Percentiles rank a stretch among this genome's conserved stretches.
These are phyloP conservation scores for Symphodus melops DNA, from an alignment of 2,113 vertebrate genomes.

Conservation along the genomic window DNA sequence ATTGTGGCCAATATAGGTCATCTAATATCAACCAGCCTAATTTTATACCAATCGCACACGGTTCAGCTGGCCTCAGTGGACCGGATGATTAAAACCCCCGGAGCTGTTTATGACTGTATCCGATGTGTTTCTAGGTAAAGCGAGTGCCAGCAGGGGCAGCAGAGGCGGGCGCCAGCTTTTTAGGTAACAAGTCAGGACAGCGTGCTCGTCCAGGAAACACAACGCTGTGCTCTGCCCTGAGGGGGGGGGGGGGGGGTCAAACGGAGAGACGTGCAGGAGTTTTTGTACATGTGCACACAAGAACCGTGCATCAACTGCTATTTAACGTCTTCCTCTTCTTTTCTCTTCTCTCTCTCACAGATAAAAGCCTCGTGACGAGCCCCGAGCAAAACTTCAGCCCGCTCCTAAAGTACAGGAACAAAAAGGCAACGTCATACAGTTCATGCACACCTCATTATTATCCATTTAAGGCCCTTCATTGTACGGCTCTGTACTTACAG, in stretches of 20 bases:
- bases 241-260: too few relatives aligned
- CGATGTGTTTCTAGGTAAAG: conserved; percentile 36
- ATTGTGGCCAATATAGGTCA: conserved; percentile 19
- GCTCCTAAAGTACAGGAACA: conserved; percentile 33
- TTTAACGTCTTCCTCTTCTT: conserved; percentile 14
- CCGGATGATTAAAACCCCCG: conserved; percentile 35
- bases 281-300: conserved; percentile 54
- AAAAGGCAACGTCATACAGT: not conserved
- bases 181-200: conserved; percentile 54
- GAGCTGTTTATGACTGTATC: conserved; percentile 27
- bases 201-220: conserved; percentile 29
- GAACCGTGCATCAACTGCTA: conserved; percentile 42
- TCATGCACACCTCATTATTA: not conserved
- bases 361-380: conserved; percentile 41
- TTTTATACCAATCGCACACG: conserved; percentile 15
- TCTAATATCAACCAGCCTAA: conserved; percentile 20
- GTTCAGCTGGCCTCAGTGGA: conserved; percentile 26
- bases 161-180: conserved; percentile 10
- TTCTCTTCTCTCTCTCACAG: conserved; percentile 22
- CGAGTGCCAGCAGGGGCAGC: not conserved
- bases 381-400: conserved; percentile 21
- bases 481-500: not conserved
- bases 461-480: not conserved
- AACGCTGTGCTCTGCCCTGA: conserved; percentile 39
- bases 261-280: conserved; percentile 19